Evolutionary conservation across 2,888 invertebrate species (phyloP).

Genomic region (Polyploca ridens): DNA sequence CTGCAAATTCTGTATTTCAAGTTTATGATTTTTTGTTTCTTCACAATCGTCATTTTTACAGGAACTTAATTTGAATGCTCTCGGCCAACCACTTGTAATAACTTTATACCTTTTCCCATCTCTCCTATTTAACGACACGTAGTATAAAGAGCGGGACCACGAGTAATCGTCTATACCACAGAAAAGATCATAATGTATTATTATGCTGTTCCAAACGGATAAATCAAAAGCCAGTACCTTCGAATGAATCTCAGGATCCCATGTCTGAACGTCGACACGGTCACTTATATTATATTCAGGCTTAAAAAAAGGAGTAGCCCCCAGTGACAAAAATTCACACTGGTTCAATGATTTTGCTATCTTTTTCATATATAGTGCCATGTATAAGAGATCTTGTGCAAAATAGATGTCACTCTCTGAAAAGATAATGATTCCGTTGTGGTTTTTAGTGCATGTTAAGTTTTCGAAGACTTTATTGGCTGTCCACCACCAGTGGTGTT

Average conservation of each 20-base stretch:
- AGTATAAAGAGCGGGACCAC: slow-evolving; percentile 58
- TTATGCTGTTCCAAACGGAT: slow-evolving; percentile 56
- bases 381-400: slow-evolving; percentile 60
- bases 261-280: slow-evolving; percentile 44
- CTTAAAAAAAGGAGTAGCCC: slow-evolving; percentile 25
- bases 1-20: slow-evolving; percentile 12
- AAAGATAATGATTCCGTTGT: slow-evolving; percentile 54
- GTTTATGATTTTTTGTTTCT: slow-evolving; percentile 28
- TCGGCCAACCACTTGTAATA: slow-evolving; percentile 48
- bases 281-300: slow-evolving; percentile 27
- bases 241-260: slow-evolving; percentile 51
- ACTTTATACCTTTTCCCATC: slow-evolving; percentile 53
- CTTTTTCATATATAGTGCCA: slow-evolving; percentile 53
- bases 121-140: slow-evolving; percentile 51
- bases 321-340: slow-evolving; percentile 56
- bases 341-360: slow-evolving; percentile 41
- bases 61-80: slow-evolving; percentile 46
- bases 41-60: slow-evolving; percentile 34
- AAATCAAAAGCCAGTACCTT: slow-evolving; percentile 55
- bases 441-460: slow-evolving; percentile 34
- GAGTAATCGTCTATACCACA: slow-evolving; percentile 60
- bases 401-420: slow-evolving; percentile 54
- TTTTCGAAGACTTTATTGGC: slow-evolving; percentile 61
- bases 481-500: slow-evolving; percentile 73
- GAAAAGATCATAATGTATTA: slow-evolving; percentile 59